Evolutionary conservation across 2,888 invertebrate genomes (phyloP).

Genomic region (Mactromeris polynyma): DNA sequence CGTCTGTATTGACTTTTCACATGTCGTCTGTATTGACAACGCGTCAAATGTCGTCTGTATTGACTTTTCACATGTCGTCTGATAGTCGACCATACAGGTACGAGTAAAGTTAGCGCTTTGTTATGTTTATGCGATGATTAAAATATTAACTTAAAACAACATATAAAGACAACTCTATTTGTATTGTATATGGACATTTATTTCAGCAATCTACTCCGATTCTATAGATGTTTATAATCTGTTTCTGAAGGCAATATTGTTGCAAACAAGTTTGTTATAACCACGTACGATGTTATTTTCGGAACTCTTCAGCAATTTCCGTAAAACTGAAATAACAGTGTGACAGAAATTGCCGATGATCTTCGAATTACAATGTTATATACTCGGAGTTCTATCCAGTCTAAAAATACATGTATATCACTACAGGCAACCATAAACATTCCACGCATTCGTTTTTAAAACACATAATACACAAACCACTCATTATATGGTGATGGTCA

Average conservation of each 20-base stretch:
- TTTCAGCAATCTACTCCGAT: neutral
- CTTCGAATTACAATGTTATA: too few relatives aligned
- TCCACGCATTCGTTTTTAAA: neutral
- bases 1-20: too few relatives aligned
- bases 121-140: too few relatives aligned
- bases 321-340: too few relatives aligned
- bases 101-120: too few relatives aligned
- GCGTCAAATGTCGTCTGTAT: too few relatives aligned
- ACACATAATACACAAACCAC: neutral
- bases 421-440: neutral
- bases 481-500: neutral
- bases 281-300: neutral
- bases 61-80: too few relatives aligned
- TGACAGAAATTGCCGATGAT: too few relatives aligned
- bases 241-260: constrained; percentile 6
- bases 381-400: neutral
- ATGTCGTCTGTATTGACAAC: too few relatives aligned
- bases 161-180: neutral
- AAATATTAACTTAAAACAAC: too few relatives aligned
- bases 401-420: neutral
- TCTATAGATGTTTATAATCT: neutral
- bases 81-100: too few relatives aligned
- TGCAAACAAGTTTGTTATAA: neutral
- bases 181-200: constrained; percentile 7
- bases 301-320: too few relatives aligned